Conservation (phyloP, 2,797 vertebrate species). For the Characodon lateralis region DNA sequence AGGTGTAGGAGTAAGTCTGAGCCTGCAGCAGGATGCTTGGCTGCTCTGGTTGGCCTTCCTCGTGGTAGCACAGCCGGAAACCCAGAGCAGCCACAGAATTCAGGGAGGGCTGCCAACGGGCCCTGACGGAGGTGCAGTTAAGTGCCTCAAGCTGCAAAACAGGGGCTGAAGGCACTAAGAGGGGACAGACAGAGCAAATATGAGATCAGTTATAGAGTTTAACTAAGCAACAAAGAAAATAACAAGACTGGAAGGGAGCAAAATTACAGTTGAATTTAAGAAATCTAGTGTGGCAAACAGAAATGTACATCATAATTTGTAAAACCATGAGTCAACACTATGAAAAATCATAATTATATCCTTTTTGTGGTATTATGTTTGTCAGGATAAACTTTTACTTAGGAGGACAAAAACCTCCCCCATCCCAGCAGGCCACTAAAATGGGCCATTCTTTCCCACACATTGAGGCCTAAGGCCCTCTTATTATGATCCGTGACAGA, state of each 20-base stretch:
- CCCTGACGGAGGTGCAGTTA: constrained; percentile 93
- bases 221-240: constrained; percentile 14
- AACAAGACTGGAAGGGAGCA: constrained; percentile 12
- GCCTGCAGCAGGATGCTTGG: constrained; percentile 84
- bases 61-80: constrained; percentile 90
- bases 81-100: constrained; percentile 85
- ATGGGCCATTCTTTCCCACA: constrained; percentile 72
- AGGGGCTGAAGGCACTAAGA: constrained; percentile 90
- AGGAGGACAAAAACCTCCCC: constrained; percentile 59
- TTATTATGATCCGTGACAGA: constrained; percentile 84
- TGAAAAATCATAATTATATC: constrained; percentile 6
- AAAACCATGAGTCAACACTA: background rate
- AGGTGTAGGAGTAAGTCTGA: constrained; percentile 77
- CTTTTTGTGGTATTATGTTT: constrained; percentile 16
- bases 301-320: constrained; percentile 14
- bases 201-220: constrained; percentile 20
- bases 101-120: constrained; percentile 86
- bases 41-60: constrained; percentile 91
- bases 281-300: background rate
- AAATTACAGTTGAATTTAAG: constrained; percentile 5
- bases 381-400: constrained; percentile 39
- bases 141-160: constrained; percentile 90
- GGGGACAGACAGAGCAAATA: constrained; percentile 25
- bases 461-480: constrained; percentile 74
- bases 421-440: constrained; percentile 67